A percentile compares a stretch with the other conserved stretches of the same genome.
Conservation (phyloP, 2,113 vertebrate genomes). For the Poecilia latipinna region DNA sequence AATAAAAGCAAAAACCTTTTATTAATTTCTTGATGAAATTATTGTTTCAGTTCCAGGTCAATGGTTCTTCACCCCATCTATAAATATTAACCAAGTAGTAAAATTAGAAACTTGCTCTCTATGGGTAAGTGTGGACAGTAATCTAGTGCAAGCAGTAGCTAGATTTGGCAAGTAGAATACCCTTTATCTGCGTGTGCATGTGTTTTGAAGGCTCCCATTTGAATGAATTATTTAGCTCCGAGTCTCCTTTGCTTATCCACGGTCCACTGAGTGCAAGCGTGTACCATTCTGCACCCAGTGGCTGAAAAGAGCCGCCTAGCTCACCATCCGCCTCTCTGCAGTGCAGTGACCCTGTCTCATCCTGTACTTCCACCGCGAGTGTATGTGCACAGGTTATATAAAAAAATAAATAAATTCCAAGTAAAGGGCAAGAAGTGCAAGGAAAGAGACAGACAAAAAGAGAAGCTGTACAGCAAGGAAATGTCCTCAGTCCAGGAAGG, state of each 20-base stretch:
- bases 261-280: conserved; percentile 62
- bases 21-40: neutral
- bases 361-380: conserved; percentile 18
- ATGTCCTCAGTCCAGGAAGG: neutral
- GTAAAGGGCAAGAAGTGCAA: neutral
- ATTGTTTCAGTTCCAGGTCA: conserved; percentile 42
- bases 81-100: conserved; percentile 72
- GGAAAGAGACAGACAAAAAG: neutral
- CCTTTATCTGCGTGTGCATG: conserved; percentile 34
- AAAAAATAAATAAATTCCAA: neutral
- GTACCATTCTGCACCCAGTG: conserved; percentile 55
- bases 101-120: conserved; percentile 63
- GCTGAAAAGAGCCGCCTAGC: conserved; percentile 65
- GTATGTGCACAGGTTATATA: conserved; percentile 18
- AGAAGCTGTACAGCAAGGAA: neutral
- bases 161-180: conserved; percentile 37
- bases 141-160: conserved; percentile 40
- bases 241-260: conserved; percentile 78
- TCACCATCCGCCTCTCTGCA: conserved; percentile 37
- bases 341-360: conserved; percentile 37
- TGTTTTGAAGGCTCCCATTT: conserved; percentile 58
- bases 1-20: neutral
- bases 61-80: conserved; percentile 48
- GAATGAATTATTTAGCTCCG: conserved; percentile 77
- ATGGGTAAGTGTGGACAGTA: conserved; percentile 15